Evolutionary conservation across 2,113 vertebrate genomes (phyloP), one percentile per base, ranked within the genome.

Genomic region (Hyla sarda): DNA sequence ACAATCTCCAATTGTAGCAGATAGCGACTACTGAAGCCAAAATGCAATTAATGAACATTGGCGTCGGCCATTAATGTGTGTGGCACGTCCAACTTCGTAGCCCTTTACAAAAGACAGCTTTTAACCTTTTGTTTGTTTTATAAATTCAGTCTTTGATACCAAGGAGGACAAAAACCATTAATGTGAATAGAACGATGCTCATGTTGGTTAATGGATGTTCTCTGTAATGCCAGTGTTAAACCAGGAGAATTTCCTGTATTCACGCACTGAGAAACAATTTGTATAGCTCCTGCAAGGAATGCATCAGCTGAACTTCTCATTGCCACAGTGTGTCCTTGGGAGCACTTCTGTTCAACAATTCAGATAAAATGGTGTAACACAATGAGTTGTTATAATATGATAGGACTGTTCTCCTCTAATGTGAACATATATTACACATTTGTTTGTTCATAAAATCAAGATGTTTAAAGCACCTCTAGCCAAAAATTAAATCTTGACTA

Each of bases 11-110:
- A 32, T 32, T 54, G 48, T 77, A 48, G 28, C 48, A 16, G 30
- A 54, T 54, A 32, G 75, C 6, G n/a, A 32, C 25, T 77, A 21
- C 23, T 12, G 9, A 21, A 54, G 75, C 75, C 75, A 77, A 54
- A 77, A 77, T 32, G 21, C 75, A 77, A 32, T 77, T 77, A 77
- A 54, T 77, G 75, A 77, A 48, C 75, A 34, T 54, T 77, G 75
- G 75, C 74, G 50, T 5, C n/a, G 2, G 8, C 48, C 11, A 32
- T 77, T 28, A 23, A 23, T 77, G 48, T 54, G 48, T 77, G 48
- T 23, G 30, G 75, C 14, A 13, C 19, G 19, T 54, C 48, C 75
- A 54, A 54, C 52, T 41, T 77, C 48, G 54, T 21, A 23, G 32
- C 67, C 28, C 19, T 19, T 21, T 32, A 54, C 48, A 77, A 54